A percentile compares a stretch with the other conserved stretches of the same genome.
Conservation (phyloP, 2,797 vertebrate genomes). For the Sternarchorhynchus goeldii region DNA sequence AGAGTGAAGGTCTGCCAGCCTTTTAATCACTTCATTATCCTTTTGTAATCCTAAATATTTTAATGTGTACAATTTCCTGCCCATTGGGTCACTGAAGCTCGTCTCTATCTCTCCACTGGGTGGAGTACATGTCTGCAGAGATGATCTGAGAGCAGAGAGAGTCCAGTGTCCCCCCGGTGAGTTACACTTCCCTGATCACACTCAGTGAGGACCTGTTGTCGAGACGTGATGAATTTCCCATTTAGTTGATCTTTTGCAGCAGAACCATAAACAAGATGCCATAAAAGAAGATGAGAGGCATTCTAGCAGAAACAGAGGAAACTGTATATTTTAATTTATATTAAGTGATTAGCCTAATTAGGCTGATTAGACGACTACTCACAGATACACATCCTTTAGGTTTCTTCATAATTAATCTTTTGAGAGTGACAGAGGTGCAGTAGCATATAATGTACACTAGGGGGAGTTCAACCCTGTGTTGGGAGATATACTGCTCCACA, state of each 20-base stretch:
- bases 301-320: too few relatives aligned
- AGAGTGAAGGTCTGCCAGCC: conserved; percentile 1
- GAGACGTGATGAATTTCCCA: too few relatives aligned
- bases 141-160: too few relatives aligned
- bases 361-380: too few relatives aligned
- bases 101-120: not conserved
- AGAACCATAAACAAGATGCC: too few relatives aligned
- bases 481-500: not conserved
- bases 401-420: not conserved
- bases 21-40: not conserved
- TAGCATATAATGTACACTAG: not conserved
- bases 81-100: not conserved
- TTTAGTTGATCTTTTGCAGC: too few relatives aligned
- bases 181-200: too few relatives aligned
- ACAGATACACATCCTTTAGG: not conserved
- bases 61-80: not conserved
- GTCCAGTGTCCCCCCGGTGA: too few relatives aligned
- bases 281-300: too few relatives aligned
- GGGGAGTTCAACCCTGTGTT: not conserved
- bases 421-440: not conserved
- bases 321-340: not conserved
- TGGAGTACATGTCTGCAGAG: not conserved
- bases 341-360: not conserved
- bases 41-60: not conserved
- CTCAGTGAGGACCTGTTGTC: too few relatives aligned